Conservation (phyloP, 2,113 vertebrate species). For the Channa argus region DNA sequence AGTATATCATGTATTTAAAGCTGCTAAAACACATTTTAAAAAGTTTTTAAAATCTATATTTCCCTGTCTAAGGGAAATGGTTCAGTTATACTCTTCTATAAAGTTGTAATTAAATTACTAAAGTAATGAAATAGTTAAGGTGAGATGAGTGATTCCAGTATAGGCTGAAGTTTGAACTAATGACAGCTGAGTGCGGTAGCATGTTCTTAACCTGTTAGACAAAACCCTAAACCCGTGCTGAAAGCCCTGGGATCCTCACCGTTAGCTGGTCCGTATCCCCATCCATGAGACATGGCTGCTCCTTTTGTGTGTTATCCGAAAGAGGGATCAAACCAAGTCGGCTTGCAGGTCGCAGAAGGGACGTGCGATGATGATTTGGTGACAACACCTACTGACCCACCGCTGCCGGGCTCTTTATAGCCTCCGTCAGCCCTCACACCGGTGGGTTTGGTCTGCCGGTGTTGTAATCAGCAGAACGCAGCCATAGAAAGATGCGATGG, state of each 20-base stretch:
- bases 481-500: slow-evolving; percentile 3
- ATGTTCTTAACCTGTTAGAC: slow-evolving; percentile 2
- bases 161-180: not conserved
- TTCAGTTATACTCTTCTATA: not conserved
- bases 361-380: not conserved
- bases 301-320: not conserved
- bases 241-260: slow-evolving; percentile 82
- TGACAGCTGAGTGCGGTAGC: not conserved
- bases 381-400: not conserved
- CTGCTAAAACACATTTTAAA: too few relatives aligned
- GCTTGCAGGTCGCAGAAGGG: not conserved
- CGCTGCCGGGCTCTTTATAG: slow-evolving; percentile 38
- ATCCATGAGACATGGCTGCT: slow-evolving; percentile 84
- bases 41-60: too few relatives aligned
- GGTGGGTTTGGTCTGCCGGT: slow-evolving; percentile 45
- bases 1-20: too few relatives aligned
- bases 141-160: too few relatives aligned
- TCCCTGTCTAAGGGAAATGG: too few relatives aligned
- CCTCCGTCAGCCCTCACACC: not conserved
- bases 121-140: too few relatives aligned
- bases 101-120: too few relatives aligned
- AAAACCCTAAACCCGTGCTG: not conserved
- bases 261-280: slow-evolving; percentile 90
- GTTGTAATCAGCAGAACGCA: not conserved
- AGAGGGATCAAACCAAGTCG: not conserved